Percentiles rank a stretch among this genome's conserved stretches.
Evolutionary conservation across 2,797 vertebrate species (phyloP).

Genomic region (Okamejei kenojei): DNA sequence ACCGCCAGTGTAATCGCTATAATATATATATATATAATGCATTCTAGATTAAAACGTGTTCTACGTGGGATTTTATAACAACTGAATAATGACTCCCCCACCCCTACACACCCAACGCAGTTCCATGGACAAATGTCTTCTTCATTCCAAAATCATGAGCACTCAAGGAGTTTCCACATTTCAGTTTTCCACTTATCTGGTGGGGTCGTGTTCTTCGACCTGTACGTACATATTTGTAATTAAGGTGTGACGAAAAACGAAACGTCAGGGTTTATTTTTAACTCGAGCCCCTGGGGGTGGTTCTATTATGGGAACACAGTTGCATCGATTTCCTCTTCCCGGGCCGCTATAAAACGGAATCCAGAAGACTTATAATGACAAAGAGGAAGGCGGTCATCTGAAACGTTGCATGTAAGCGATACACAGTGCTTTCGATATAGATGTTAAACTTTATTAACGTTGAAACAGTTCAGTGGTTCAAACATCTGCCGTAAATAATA

Average conservation of each 20-base stretch:
- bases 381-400: background rate
- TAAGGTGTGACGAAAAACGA: background rate
- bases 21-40: no score
- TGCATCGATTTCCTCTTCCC: background rate
- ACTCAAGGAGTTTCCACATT: background rate
- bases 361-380: background rate
- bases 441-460: background rate
- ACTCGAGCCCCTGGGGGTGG: background rate
- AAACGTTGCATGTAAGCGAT: background rate
- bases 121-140: no score
- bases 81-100: background rate
- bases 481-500: background rate
- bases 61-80: background rate
- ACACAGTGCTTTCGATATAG: background rate
- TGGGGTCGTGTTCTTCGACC: no score
- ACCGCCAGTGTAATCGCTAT: background rate
- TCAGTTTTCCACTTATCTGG: background rate
- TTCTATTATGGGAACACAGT: background rate
- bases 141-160: no score
- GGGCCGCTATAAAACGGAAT: background rate
- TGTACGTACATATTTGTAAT: no score
- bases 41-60: background rate
- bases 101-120: no score
- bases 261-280: background rate
- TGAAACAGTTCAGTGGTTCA: background rate